A percentile compares a stretch with the other conserved stretches of the same genome.
Conservation (phyloP, 2,888 invertebrate species). For the Cheiracanthium punctorium region DNA sequence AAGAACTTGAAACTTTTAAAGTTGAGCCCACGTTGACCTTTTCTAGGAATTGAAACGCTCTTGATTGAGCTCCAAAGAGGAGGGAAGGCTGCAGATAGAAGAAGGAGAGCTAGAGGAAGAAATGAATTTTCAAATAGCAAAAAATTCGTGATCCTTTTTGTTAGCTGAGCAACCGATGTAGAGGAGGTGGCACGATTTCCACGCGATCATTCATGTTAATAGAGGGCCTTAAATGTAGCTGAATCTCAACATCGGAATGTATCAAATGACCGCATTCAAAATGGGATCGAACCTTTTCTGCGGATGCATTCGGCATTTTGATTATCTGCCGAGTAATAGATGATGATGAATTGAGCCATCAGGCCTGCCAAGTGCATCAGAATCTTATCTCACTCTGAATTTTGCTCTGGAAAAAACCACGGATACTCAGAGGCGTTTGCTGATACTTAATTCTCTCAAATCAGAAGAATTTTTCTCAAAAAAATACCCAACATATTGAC, state of each 20-base stretch:
- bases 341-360: conserved; percentile 66
- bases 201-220: conserved; percentile 59
- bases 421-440: conserved; percentile 22
- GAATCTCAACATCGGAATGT: conserved; percentile 55
- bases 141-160: conserved; percentile 31
- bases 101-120: neutral
- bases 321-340: conserved; percentile 56
- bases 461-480: conserved; percentile 55
- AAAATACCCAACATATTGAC: conserved; percentile 44
- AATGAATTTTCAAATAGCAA: conserved; percentile 43
- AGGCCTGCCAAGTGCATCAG: conserved; percentile 57
- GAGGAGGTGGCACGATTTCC: conserved; percentile 42
- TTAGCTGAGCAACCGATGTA: neutral
- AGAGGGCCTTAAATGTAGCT: conserved; percentile 47
- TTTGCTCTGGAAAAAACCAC: conserved; percentile 28
- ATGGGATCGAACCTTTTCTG: conserved; percentile 49
- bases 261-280: conserved; percentile 53
- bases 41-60: neutral
- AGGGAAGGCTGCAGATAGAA: neutral
- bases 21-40: neutral
- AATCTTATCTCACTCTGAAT: conserved; percentile 56
- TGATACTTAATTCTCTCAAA: conserved; percentile 40
- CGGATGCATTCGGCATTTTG: conserved; percentile 61
- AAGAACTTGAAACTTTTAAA: neutral
- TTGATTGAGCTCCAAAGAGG: neutral